Conservation (phyloP, 2,113 vertebrate species). For the Chunga burmeisteri region DNA sequence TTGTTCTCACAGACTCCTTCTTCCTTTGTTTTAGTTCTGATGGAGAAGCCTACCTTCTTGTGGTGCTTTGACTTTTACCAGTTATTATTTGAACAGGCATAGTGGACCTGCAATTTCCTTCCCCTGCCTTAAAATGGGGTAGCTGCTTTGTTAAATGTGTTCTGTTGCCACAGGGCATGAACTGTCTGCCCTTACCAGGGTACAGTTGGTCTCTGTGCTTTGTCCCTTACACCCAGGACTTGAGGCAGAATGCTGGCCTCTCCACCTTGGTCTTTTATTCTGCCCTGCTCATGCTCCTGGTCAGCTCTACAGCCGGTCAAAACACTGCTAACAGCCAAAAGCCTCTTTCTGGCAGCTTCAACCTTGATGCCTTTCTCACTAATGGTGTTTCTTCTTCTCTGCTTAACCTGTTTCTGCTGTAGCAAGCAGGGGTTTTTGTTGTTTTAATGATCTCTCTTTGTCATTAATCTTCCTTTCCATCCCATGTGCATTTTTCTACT, state of each 20-base stretch:
- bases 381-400: background rate
- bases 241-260: background rate
- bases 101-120: background rate
- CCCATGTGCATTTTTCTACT: background rate
- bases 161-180: background rate
- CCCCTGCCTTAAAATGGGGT: background rate
- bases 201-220: background rate
- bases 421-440: background rate
- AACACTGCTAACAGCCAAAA: background rate
- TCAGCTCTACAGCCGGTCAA: background rate
- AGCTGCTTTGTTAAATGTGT: background rate
- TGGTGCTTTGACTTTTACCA: background rate
- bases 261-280: background rate
- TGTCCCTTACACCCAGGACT: accelerated
- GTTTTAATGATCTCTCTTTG: conserved; percentile 14
- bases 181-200: background rate
- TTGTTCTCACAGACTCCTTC: background rate
- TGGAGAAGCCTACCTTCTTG: background rate
- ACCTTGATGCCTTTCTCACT: background rate
- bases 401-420: background rate
- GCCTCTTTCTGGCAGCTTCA: background rate
- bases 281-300: background rate
- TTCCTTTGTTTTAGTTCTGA: background rate
- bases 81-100: background rate
- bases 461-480: background rate